A percentile compares a stretch with the other conserved stretches of the same genome.
phyloP scores from a whole-genome alignment of 2,888 invertebrate genomes.

The Oasisia sp. region DNA sequence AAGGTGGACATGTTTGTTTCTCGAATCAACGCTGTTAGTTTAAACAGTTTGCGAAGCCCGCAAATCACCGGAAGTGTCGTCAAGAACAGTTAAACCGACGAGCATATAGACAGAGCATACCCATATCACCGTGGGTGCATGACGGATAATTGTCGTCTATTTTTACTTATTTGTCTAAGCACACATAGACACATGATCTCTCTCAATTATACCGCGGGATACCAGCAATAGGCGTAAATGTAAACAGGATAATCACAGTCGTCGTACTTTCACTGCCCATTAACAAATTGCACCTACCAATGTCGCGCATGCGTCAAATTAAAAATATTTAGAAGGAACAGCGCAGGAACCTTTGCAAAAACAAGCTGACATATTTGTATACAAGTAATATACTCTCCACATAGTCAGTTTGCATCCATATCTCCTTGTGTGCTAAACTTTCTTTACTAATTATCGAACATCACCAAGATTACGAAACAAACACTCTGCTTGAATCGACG shows the following conservation, averaged over 20 bases:
- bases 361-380: too few relatives aligned
- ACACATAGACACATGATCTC: not conserved
- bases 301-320: not conserved
- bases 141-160: not conserved
- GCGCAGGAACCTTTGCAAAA: not conserved
- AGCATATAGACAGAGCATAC: not conserved
- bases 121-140: not conserved
- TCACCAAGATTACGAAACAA: not conserved
- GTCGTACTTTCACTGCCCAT: not conserved
- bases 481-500: not conserved
- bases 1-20: not conserved
- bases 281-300: not conserved
- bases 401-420: not conserved
- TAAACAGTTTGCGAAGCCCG: not conserved
- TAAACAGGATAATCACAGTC: not conserved
- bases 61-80: not conserved
- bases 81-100: not conserved
- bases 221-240: not conserved
- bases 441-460: not conserved
- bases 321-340: not conserved
- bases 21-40: not conserved
- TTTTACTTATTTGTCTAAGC: not conserved
- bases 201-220: not conserved
- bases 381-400: too few relatives aligned
- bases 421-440: not conserved